Conservation (phyloP, 2,113 vertebrate genomes). For the Reinhardtius hippoglossoides region DNA sequence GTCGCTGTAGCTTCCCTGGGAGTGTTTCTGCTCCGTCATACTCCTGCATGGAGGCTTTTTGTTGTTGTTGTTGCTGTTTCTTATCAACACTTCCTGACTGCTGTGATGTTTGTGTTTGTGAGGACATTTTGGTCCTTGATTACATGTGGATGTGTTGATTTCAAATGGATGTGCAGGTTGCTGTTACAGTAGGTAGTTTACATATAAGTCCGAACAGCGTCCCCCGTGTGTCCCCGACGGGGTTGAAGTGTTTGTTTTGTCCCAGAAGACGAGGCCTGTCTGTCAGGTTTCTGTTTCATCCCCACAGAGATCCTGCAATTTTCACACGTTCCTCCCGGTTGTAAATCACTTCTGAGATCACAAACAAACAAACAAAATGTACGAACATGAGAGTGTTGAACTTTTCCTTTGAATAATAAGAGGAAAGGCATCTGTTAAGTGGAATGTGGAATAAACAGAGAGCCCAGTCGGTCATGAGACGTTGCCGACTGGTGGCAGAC, state of each 20-base stretch:
- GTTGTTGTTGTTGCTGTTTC: slow-evolving; percentile 2
- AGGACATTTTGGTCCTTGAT: slow-evolving; percentile 24
- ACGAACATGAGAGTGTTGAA: neutral
- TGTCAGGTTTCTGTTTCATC: neutral
- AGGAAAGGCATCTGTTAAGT: too few species aligned
- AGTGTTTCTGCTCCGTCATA: slow-evolving; percentile 54
- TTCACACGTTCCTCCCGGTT: too few species aligned
- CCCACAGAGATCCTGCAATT: neutral
- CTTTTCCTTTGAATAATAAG: too few species aligned
- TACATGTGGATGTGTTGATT: slow-evolving; percentile 21
- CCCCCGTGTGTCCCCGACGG: neutral
- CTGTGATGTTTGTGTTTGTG: slow-evolving; percentile 9
- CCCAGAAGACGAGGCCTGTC: neutral
- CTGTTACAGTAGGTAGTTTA: neutral
- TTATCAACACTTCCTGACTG: slow-evolving; percentile 18
- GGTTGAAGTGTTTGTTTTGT: too few species aligned
- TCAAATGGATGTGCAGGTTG: neutral
- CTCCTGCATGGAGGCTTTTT: slow-evolving; percentile 12
- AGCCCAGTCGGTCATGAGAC: slow-evolving; percentile 24
- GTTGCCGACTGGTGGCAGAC: neutral
- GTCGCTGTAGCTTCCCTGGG: slow-evolving; percentile 29
- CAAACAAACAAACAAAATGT: too few species aligned
- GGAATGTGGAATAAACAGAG: slow-evolving; percentile 4
- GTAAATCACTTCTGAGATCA: too few species aligned
- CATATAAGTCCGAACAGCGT: neutral